Evolutionary conservation across 2,888 invertebrate species (phyloP), one percentile per base, ranked within the genome.

Genomic region (Eretmocerus hayati): DNA sequence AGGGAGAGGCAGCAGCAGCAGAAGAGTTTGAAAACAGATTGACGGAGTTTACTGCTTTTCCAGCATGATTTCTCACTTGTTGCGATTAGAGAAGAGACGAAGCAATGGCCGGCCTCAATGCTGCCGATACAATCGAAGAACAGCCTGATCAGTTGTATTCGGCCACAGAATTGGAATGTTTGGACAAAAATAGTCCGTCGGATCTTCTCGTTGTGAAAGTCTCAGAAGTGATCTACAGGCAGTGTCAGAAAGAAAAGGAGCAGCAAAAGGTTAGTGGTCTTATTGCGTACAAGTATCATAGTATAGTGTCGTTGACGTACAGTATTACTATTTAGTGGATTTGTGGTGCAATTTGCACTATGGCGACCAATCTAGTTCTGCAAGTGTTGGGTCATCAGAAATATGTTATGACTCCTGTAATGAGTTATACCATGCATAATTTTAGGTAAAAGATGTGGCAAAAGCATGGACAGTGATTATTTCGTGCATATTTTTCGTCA

Each of bases 171-270:
- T 21, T 42, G 13, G 42, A 42, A 42, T 42, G 30, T 33, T 22
- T 42, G 16, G 21, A 22, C 18, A 22, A 5, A 42, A 15, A 32
- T 22, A 18, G 5, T 13, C 16, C 20, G 13, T 9, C 32, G 5
- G 42, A 42, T 22, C 42, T 9, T n/a, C 13, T 42, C 15, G 6
- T 33, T 5, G 16, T 32, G 2, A 42, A 33, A 33, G n/a, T 42
- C 4, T 42, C 42, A 9, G 42, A 42, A 33, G 20, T 42, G 5
- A 8, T 42, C 16, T 42, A 33, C 21, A 18, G 33, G 5, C 42
- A 42, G 33, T 42, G 42, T 33, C 42, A 33, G 13, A 42, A 42
- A 15, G 42, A 32, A 13, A 33, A 23, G 4, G 16, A 33, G 31
- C 13, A 33, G 15, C 16, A 22, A 22, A 33, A 21, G 8, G 42